Base-by-base conservation (phyloP, 2,888 invertebrate genomes). In the Philereme vetulata region DNA sequence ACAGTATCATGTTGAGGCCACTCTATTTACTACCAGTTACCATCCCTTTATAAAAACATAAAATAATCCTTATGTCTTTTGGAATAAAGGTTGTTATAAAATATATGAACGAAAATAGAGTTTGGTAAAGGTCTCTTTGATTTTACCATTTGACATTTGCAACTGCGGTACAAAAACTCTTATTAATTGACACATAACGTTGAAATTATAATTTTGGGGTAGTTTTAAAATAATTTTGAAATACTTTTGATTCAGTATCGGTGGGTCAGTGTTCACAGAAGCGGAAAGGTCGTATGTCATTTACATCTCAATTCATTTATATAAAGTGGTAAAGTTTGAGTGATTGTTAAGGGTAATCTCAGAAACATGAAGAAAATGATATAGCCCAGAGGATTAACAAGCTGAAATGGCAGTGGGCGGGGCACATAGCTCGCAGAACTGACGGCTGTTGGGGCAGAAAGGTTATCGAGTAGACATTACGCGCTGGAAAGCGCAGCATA, bases 1-100 rank as follows among this genome's bases (percentile, higher is more conserved):
- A n/a, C 40, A 40, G 43, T 33, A 51, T 45, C 10, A n/a, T 38
- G 32, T 45, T 45, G 4, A 9, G 45, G 8, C 45, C 21, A 45
- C 45, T 45, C 45, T 45, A 45, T 45, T 32, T 45, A 8, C 5
- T 1, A 21, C 1, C 45, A 7, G 7, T n/a, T 45, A 7, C 11
- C 11, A 45, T 6, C 6, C 45, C 45, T 7, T 21, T 21, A 5
- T 38, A 6, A 38, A 21, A 8, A 45, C 5, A 7, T 11, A 45
- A 45, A 45, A 32, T 32, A 21, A 45, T 0, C 45, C 45, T 45
- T 45, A 45, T 7, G 4, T 4, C 8, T 7, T 45, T n/a, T 7
- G 7, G 4, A 5, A 32, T 32, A 32, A 21, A 21, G 45, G 45
- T 45, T 7, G 7, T 2, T 32, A 4, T 6, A 38, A 38, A 45